phyloP scores from a whole-genome alignment of 2,113 vertebrate species.

The Leptocoma aspasia region DNA sequence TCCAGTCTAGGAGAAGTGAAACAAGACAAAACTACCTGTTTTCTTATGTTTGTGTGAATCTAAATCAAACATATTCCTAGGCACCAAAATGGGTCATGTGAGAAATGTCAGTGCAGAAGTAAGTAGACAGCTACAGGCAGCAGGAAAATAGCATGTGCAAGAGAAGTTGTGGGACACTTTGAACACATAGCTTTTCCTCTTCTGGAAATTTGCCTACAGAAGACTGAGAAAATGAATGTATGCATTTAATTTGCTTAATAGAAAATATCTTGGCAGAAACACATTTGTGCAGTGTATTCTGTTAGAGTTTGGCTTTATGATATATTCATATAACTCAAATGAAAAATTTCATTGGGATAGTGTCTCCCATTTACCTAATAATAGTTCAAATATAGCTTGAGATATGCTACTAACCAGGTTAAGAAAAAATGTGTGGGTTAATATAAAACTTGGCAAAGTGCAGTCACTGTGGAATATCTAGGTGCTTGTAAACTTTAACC shows the following conservation, averaged over 20 bases:
- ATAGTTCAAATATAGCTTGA: not conserved
- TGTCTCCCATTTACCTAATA: not conserved
- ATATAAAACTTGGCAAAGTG: conserved; percentile 24
- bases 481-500: conserved; percentile 23
- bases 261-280: conserved; percentile 5
- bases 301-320: not conserved
- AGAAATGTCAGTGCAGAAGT: not conserved
- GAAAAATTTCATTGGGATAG: not conserved
- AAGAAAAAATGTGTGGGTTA: conserved; percentile 19
- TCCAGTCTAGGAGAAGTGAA: not conserved
- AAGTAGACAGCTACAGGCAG: not conserved
- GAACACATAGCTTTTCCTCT: not conserved
- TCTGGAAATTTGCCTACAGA: not conserved
- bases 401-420: not conserved
- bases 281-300: not conserved
- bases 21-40: not conserved
- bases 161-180: not conserved
- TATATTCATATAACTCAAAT: not conserved
- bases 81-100: not conserved
- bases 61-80: not conserved
- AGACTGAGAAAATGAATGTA: not conserved
- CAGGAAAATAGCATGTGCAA: not conserved
- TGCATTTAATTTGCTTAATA: conserved; percentile 34
- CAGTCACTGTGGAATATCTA: not conserved
- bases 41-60: not conserved